phyloP scores from a whole-genome alignment of 2,797 vertebrate species.

The Poeciliopsis turneri region DNA sequence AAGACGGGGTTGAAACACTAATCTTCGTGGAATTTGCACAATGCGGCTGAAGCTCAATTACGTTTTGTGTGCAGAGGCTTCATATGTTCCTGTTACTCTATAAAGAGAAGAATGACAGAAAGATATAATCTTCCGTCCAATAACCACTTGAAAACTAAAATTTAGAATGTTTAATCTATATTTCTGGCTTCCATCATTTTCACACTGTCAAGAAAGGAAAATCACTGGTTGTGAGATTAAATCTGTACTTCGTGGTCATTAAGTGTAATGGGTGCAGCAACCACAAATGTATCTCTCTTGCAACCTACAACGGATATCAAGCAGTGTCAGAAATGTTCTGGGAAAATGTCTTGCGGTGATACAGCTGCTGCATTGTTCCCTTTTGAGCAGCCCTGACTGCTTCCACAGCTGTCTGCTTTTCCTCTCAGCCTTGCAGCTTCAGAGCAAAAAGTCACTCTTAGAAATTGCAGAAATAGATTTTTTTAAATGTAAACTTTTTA shows the following conservation, averaged over 20 bases:
- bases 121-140: background rate
- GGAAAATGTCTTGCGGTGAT: background rate
- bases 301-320: background rate
- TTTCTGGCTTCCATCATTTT: background rate
- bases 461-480: background rate
- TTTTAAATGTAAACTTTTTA: background rate
- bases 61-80: background rate
- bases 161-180: background rate
- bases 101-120: background rate
- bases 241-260: background rate
- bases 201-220: background rate
- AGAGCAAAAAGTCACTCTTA: background rate
- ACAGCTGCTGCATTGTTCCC: background rate
- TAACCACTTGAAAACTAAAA: slow-evolving; percentile 2
- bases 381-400: background rate
- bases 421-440: background rate
- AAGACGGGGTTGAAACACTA: background rate
- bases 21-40: background rate
- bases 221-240: background rate
- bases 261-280: background rate
- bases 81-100: background rate
- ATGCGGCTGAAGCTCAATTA: background rate
- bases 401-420: background rate
- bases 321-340: background rate
- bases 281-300: background rate